A percentile compares a stretch with the other conserved stretches of the same genome.
phyloP scores from a whole-genome alignment of 2,888 invertebrate genomes.

The Aphidoletes aphidimyza region DNA sequence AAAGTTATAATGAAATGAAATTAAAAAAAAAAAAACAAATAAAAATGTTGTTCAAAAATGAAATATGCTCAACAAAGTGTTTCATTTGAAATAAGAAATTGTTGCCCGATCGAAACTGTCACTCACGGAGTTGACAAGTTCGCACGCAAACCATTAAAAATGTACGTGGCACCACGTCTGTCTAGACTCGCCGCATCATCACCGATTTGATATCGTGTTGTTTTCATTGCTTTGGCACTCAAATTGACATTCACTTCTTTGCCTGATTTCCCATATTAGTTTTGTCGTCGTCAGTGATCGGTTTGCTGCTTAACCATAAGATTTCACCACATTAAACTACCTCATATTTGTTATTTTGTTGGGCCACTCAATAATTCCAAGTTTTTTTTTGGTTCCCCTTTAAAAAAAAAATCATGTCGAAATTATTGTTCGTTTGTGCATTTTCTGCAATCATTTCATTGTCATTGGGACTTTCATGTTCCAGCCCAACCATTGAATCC shows the following conservation, averaged over 20 bases:
- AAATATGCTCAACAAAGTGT: not conserved
- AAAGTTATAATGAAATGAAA: too few relatives aligned
- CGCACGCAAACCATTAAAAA: constrained; percentile 40
- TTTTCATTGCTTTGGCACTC: not conserved
- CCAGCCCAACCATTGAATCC: constrained; percentile 77
- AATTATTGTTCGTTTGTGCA: constrained; percentile 54
- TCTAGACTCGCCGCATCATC: constrained; percentile 50
- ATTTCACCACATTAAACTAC: not conserved
- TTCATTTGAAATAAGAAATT: too few relatives aligned
- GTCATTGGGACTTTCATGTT: constrained; percentile 64
- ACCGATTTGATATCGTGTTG: constrained; percentile 13
- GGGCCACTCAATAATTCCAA: constrained; percentile 14
- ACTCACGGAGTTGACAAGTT: not conserved
- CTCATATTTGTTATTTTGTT: not conserved
- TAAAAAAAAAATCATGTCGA: constrained; percentile 37
- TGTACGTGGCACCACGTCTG: constrained; percentile 53
- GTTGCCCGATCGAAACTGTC: constrained; percentile 43
- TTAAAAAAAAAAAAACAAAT: not conserved
- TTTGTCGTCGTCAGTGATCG: constrained; percentile 44
- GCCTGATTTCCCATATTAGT: not conserved
- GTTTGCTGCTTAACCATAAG: not conserved
- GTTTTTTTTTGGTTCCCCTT: too few relatives aligned
- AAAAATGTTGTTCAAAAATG: not conserved
- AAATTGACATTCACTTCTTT: constrained; percentile 32
- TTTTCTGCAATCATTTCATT: constrained; percentile 49